A percentile compares a stretch with the other conserved stretches of the same genome.
Conservation (phyloP, 2,888 invertebrate genomes). For the Thecophora atra region DNA sequence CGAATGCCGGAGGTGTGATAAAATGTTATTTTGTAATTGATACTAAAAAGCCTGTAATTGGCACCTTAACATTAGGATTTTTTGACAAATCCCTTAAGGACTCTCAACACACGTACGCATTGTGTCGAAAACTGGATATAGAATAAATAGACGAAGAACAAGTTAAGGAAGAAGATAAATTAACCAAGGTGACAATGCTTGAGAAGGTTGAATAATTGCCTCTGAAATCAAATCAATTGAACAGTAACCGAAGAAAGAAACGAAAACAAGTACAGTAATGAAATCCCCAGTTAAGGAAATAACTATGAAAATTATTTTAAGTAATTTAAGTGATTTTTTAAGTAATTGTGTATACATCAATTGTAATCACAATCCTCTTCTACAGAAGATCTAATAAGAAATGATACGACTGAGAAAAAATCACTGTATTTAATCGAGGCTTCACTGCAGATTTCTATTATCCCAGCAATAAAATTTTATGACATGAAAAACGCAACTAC, state of each 20-base stretch:
- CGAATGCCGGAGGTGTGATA: conserved; percentile 46
- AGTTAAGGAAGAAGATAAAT: conserved; percentile 1
- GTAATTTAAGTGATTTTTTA: too few relatives aligned
- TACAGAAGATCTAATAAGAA: neutral
- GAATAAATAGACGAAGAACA: neutral
- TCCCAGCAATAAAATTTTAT: too few relatives aligned
- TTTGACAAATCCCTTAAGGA: conserved; percentile 62
- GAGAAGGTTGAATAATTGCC: conserved; percentile 45
- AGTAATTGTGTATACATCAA: too few relatives aligned
- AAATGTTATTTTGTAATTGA: conserved; percentile 66
- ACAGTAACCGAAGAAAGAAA: neutral
- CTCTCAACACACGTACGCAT: conserved; percentile 33
- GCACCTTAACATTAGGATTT: conserved; percentile 63
- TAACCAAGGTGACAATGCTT: neutral
- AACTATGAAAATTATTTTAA: too few relatives aligned
- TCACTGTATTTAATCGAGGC: neutral
- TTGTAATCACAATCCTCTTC: too few relatives aligned
- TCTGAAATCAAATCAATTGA: conserved; percentile 42
- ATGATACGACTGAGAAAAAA: neutral
- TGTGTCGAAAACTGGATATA: neutral
- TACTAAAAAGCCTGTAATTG: conserved; percentile 67
- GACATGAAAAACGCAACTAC: too few relatives aligned
- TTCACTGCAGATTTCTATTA: neutral
- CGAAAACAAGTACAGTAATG: too few relatives aligned
- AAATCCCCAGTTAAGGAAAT: too few relatives aligned